Evolutionary conservation across 2,113 vertebrate genomes (phyloP).

Genomic region (Gobius niger): DNA sequence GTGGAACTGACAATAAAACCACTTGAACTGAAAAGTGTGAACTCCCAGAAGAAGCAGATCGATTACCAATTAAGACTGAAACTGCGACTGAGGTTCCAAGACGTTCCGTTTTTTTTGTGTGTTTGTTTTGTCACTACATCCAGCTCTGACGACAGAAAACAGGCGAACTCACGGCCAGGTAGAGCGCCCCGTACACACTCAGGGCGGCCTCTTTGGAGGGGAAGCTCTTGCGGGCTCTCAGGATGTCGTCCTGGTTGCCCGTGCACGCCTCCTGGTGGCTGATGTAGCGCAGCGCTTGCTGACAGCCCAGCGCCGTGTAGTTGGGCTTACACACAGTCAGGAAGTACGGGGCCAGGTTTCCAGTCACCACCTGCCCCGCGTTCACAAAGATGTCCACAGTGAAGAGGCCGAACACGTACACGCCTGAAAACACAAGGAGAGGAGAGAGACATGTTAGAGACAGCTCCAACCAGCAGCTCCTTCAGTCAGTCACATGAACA

Average conservation of each 20-base stretch:
- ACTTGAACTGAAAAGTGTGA: no score
- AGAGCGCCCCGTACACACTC: slow-evolving; percentile 91
- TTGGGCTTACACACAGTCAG: slow-evolving; percentile 97
- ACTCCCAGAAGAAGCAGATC: no score
- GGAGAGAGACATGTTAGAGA: not conserved
- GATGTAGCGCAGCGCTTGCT: slow-evolving; percentile 93
- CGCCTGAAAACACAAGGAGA: slow-evolving; percentile 77
- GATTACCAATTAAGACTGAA: no score
- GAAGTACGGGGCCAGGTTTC: slow-evolving; percentile 95
- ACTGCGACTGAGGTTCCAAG: not conserved
- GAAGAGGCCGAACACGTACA: slow-evolving; percentile 96
- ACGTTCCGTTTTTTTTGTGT: no score
- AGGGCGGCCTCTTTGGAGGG: slow-evolving; percentile 99
- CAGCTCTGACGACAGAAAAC: no score
- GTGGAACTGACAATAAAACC: no score
- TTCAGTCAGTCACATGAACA: no score
- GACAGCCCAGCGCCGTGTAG: slow-evolving; percentile 94
- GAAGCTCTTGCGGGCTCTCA: slow-evolving; percentile 92
- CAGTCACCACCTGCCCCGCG: slow-evolving; percentile 96
- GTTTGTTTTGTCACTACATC: no score
- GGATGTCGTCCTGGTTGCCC: slow-evolving; percentile 90
- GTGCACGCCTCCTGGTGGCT: slow-evolving; percentile 93
- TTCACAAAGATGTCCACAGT: slow-evolving; percentile 99
- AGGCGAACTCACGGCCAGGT: slow-evolving; percentile 88
- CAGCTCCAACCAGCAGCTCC: no score